A percentile compares a stretch with the other conserved stretches of the same genome.
These are phyloP conservation scores for Clinocottus analis DNA, from an alignment of 2,113 vertebrate genomes.

Conservation along the genomic window DNA sequence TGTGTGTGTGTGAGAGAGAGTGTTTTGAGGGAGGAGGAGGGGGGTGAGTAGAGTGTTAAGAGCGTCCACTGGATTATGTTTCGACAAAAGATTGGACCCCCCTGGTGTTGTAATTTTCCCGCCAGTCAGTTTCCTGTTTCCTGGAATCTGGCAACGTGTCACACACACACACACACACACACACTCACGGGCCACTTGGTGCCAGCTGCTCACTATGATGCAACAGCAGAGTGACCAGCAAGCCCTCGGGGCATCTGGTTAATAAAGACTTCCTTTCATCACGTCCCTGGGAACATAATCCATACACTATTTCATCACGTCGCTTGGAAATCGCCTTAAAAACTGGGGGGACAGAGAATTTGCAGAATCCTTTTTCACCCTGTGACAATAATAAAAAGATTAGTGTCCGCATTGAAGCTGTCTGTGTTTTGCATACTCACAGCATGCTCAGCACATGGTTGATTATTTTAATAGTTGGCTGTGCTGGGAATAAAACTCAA, in stretches of 20 bases:
- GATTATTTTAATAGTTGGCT: too few relatives aligned
- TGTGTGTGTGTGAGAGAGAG: constrained; percentile 19
- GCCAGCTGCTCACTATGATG: constrained; percentile 72
- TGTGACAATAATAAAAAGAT: constrained; percentile 52
- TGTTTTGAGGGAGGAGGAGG: neutral
- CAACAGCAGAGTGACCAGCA: constrained; percentile 56
- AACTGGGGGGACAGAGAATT: constrained; percentile 21
- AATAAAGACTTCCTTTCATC: constrained; percentile 73
- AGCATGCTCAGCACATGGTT: constrained; percentile 40
- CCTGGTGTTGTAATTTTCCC: constrained; percentile 66
- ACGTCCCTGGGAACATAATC: constrained; percentile 66
- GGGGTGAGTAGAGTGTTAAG: constrained; percentile 14
- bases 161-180: constrained; percentile 33
- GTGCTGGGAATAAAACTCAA: neutral
- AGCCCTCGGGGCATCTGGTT: constrained; percentile 48
- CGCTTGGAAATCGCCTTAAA: constrained; percentile 58
- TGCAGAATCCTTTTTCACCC: constrained; percentile 47
- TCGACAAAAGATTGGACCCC: constrained; percentile 67
- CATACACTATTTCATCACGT: constrained; percentile 54
- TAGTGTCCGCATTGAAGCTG: constrained; percentile 28
- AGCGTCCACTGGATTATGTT: constrained; percentile 66
- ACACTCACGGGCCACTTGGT: constrained; percentile 30
- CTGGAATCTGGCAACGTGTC: constrained; percentile 67
- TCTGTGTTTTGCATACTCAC: constrained; percentile 10
- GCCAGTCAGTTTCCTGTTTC: constrained; percentile 76